These are phyloP conservation scores for Siniperca obscura DNA, from an alignment of 2,797 vertebrate genomes.

Conservation along the genomic window DNA sequence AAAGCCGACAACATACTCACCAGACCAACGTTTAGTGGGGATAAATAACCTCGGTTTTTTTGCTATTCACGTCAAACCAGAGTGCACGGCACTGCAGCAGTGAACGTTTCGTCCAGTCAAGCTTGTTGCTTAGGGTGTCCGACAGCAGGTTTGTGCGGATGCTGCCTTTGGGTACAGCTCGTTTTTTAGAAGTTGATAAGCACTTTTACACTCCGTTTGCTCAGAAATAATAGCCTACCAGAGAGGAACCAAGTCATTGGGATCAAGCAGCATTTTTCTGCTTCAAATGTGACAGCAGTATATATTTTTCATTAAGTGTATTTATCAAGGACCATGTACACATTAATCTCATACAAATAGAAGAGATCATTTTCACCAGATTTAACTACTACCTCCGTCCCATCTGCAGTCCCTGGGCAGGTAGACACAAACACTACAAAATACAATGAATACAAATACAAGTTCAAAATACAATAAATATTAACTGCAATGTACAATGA, in stretches of 20 bases:
- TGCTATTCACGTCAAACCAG: background rate
- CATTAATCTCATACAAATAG: background rate
- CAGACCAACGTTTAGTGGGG: background rate
- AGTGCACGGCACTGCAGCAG: slow-evolving; percentile 22
- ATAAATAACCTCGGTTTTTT: background rate
- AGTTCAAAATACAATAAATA: background rate
- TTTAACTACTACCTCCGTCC: background rate
- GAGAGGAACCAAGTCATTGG: too few species aligned
- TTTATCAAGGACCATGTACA: background rate
- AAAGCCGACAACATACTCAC: slow-evolving; percentile 50
- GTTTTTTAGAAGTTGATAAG: accelerated
- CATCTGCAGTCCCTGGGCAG: background rate
- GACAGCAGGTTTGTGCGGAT: slow-evolving; percentile 23
- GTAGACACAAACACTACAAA: background rate
- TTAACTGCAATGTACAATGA: background rate
- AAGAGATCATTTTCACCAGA: background rate
- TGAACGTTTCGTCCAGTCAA: slow-evolving; percentile 44
- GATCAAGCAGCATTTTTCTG: background rate
- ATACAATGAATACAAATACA: background rate
- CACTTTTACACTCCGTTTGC: background rate
- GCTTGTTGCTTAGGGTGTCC: slow-evolving; percentile 70
- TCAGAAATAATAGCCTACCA: background rate
- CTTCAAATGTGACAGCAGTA: background rate
- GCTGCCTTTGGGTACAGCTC: slow-evolving; percentile 66
- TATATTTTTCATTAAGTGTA: background rate